A percentile compares a stretch with the other conserved stretches of the same genome.
These are phyloP conservation scores for Petrocephalus schoutedeni DNA, from an alignment of 2,797 vertebrate genomes.

Conservation along the genomic window DNA sequence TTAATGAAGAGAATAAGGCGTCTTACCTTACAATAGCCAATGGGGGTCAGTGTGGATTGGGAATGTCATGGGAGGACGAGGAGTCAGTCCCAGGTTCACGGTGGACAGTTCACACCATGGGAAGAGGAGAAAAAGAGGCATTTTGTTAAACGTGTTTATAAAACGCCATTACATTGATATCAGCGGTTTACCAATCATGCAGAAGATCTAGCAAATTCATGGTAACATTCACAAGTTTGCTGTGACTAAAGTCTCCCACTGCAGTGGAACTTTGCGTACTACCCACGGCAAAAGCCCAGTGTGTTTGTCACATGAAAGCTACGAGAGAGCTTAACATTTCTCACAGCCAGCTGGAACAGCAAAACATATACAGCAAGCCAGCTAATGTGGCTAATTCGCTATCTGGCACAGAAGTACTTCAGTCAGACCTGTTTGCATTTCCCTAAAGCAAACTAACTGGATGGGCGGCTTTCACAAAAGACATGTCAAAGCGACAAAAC, in stretches of 20 bases:
- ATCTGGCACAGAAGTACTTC: not conserved
- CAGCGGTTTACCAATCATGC: not conserved
- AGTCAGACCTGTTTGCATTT: constrained; percentile 3
- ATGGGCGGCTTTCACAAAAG: not conserved
- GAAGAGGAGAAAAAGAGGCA: constrained; percentile 70
- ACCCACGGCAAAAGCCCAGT: not conserved
- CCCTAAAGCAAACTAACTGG: constrained; percentile 1
- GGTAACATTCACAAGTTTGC: not conserved
- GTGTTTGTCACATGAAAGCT: not conserved
- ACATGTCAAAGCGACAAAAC: not conserved
- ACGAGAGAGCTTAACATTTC: not conserved
- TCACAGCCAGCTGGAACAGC: not conserved
- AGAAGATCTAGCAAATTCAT: not conserved
- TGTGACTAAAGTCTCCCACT: not conserved
- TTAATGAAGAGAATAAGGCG: constrained; percentile 76
- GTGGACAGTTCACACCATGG: constrained; percentile 3
- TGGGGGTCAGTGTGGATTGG: constrained; percentile 59
- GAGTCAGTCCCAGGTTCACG: constrained; percentile 49
- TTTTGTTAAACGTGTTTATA: constrained; percentile 72
- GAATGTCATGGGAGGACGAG: constrained; percentile 42
- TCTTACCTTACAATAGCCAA: constrained; percentile 99
- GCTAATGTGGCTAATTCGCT: not conserved
- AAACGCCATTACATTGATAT: not conserved
- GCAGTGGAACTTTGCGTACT: not conserved
- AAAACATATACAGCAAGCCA: not conserved